These are phyloP conservation scores for Drosophila bipectinata DNA, from an alignment of 1,140 invertebrate species.

Conservation along the genomic window DNA sequence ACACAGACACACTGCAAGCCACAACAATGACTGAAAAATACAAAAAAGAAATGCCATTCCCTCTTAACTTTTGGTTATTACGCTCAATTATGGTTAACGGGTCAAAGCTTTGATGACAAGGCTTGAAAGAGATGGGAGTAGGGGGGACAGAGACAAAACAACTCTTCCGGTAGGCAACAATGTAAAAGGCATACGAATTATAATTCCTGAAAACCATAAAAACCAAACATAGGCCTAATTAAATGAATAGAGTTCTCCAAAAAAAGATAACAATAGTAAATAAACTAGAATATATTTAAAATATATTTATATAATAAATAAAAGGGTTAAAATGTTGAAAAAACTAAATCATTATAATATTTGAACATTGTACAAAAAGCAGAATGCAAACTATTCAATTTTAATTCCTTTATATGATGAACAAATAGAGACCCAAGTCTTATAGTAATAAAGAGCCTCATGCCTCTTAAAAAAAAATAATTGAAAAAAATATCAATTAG, in stretches of 20 bases:
- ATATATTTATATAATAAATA: no score
- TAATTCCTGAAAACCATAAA: slow-evolving; percentile 21
- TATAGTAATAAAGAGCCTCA: no score
- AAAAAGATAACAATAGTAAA: background rate
- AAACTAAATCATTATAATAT: no score
- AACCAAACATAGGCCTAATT: slow-evolving; percentile 28
- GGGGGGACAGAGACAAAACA: slow-evolving; percentile 3
- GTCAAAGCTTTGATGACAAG: slow-evolving; percentile 34
- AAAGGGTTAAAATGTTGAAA: no score
- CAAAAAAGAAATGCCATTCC: slow-evolving; percentile 55
- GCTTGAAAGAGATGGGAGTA: background rate
- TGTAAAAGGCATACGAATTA: slow-evolving; percentile 10
- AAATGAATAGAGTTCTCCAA: background rate
- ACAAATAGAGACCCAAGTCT: no score
- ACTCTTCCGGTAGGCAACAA: slow-evolving; percentile 15
- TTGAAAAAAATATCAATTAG: no score
- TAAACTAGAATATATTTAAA: background rate
- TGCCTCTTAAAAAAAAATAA: no score
- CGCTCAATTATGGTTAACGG: slow-evolving; percentile 80
- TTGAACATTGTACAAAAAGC: no score
- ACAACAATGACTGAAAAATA: slow-evolving; percentile 23
- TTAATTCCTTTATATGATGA: no score
- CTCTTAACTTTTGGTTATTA: slow-evolving; percentile 74
- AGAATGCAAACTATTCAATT: no score
- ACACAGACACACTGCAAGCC: slow-evolving; percentile 3